Evolutionary conservation across 2,797 vertebrate species (phyloP).

Genomic region (Muscicapa striata): DNA sequence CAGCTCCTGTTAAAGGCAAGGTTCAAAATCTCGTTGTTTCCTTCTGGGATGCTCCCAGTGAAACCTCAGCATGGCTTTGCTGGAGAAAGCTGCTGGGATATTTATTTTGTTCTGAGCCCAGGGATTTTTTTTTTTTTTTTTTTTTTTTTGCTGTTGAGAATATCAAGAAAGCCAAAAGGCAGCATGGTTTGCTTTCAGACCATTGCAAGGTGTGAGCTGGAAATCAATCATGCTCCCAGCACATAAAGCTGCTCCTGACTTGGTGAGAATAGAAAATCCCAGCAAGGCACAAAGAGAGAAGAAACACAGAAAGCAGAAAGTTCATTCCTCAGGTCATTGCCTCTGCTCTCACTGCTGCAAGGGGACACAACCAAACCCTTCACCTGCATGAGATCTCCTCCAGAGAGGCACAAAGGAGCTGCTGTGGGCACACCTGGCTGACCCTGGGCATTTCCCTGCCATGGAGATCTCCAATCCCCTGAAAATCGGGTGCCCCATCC

Average conservation of each 20-base stretch:
- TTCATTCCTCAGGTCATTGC: neutral
- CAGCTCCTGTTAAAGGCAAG: neutral
- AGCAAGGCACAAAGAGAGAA: neutral
- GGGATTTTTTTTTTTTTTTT: too few relatives aligned
- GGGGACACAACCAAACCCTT: neutral
- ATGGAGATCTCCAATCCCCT: neutral
- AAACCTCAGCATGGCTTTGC: neutral
- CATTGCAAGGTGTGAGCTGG: constrained; percentile 3
- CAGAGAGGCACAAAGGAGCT: neutral
- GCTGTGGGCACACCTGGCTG: neutral
- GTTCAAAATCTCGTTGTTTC: neutral
- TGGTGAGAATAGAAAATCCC: constrained; percentile 45
- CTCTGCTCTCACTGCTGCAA: neutral
- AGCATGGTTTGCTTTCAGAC: neutral
- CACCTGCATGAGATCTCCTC: neutral
- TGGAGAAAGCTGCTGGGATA: neutral
- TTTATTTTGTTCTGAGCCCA: neutral
- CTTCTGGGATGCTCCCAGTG: neutral
- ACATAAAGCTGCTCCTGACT: neutral
- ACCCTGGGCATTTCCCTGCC: neutral
- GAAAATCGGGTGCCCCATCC: neutral
- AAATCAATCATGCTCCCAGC: neutral
- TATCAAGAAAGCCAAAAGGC: neutral
- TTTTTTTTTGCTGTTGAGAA: neutral
- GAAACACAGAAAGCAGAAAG: neutral